Conservation (phyloP, 2,113 vertebrate genomes). For the Bufo bufo region DNA sequence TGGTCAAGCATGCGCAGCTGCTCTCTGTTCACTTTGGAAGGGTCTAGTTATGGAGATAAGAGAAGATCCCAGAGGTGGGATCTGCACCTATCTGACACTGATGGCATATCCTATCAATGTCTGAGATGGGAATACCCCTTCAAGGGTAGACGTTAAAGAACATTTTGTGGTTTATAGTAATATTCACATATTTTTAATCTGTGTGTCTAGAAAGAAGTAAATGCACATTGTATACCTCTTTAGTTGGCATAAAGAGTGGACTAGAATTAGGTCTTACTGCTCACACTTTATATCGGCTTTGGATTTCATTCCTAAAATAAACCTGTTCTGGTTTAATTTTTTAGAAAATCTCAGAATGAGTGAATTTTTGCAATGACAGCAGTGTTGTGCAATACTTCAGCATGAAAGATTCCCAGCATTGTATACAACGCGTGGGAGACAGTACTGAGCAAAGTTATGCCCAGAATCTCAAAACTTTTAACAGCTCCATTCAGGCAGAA, state of each 20-base stretch:
- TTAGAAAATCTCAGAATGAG: background rate
- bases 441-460: slow-evolving; percentile 25
- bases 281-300: background rate
- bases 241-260: background rate
- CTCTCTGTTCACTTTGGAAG: too few relatives aligned
- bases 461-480: slow-evolving; percentile 42
- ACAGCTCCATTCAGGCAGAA: slow-evolving; percentile 41
- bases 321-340: background rate
- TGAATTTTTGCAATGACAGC: background rate
- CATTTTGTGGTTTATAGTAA: too few relatives aligned
- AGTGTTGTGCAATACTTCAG: slow-evolving; percentile 28
- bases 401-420: slow-evolving; percentile 9
- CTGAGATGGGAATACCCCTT: too few relatives aligned
- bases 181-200: background rate
- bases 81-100: too few relatives aligned
- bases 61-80: too few relatives aligned
- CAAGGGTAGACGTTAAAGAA: too few relatives aligned
- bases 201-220: too few relatives aligned
- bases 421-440: slow-evolving; percentile 19
- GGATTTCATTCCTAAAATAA: background rate
- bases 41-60: too few relatives aligned
- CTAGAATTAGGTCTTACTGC: background rate
- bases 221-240: background rate
- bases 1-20: too few relatives aligned
- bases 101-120: too few relatives aligned